phyloP scores from a whole-genome alignment of 1,140 invertebrate species.

The Sinonovacula constricta region DNA sequence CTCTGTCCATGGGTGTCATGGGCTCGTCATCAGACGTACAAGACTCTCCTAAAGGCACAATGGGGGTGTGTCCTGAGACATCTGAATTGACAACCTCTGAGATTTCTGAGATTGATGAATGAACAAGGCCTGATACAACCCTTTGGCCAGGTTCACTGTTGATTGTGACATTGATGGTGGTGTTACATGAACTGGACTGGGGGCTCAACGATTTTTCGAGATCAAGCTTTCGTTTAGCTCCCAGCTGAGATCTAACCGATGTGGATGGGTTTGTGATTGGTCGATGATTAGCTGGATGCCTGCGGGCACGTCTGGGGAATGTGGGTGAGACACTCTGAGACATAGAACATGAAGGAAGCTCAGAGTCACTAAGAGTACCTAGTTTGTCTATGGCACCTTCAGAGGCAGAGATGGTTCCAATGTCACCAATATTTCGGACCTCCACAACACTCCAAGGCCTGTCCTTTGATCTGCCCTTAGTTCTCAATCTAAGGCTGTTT shows the following conservation, averaged over 20 bases:
- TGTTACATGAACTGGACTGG: slow-evolving; percentile 19
- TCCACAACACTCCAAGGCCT: slow-evolving; percentile 92
- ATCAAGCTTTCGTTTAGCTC: slow-evolving; percentile 63
- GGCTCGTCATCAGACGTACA: slow-evolving; percentile 54
- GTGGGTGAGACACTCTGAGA: slow-evolving; percentile 55
- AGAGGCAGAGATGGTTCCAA: slow-evolving; percentile 87
- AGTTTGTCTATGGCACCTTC: slow-evolving; percentile 85
- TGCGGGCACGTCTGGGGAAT: slow-evolving; percentile 54
- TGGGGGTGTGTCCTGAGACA: slow-evolving; percentile 35
- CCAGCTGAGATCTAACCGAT: slow-evolving; percentile 47
- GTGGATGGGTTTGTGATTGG: slow-evolving; percentile 47
- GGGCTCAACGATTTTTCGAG: slow-evolving; percentile 37
- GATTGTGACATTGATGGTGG: slow-evolving; percentile 10
- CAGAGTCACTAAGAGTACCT: slow-evolving; percentile 53
- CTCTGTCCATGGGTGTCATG: slow-evolving; percentile 11
- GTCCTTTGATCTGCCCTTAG: slow-evolving; percentile 71
- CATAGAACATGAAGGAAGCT: slow-evolving; percentile 41
- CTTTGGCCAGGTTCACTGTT: slow-evolving; percentile 24
- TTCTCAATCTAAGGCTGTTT: slow-evolving; percentile 53
- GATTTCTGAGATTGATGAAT: slow-evolving; percentile 10
- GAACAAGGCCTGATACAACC: not conserved
- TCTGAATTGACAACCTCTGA: slow-evolving; percentile 34
- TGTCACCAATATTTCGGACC: slow-evolving; percentile 79
- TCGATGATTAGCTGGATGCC: slow-evolving; percentile 36
- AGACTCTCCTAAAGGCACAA: slow-evolving; percentile 41